Percentiles rank a stretch among this genome's conserved stretches.
These are phyloP conservation scores for Myotis planiceps DNA, from an alignment of 2,797 vertebrate genomes.

Conservation along the genomic window DNA sequence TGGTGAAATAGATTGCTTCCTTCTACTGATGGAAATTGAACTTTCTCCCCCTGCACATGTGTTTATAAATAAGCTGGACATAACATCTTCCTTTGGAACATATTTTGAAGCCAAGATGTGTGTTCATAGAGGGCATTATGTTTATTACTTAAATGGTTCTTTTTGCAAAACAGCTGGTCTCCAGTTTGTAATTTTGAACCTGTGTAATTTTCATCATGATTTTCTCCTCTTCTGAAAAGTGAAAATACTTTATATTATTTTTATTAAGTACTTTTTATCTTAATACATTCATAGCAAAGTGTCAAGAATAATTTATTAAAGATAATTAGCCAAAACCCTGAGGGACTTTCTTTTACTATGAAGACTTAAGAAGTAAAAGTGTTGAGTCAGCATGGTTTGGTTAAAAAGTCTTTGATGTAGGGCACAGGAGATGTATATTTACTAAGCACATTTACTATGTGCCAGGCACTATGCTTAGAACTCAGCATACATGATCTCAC, in stretches of 20 bases:
- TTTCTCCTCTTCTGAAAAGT: slow-evolving; percentile 56
- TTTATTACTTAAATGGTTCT: slow-evolving; percentile 1
- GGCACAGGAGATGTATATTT: neutral
- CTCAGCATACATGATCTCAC: neutral
- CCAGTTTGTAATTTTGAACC: slow-evolving; percentile 53
- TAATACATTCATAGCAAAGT: neutral
- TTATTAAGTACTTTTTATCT: slow-evolving; percentile 33
- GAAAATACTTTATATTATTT: slow-evolving; percentile 46
- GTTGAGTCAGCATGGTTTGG: neutral
- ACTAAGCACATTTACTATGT: neutral
- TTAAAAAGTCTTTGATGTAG: neutral
- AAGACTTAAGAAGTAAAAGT: slow-evolving; percentile 39
- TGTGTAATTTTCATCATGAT: slow-evolving; percentile 52
- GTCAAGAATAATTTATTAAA: slow-evolving; percentile 51
- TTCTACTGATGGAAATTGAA: slow-evolving; percentile 51
- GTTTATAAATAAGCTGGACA: slow-evolving; percentile 53
- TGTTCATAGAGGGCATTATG: slow-evolving; percentile 23
- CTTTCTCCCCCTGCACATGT: neutral
- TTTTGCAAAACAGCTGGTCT: slow-evolving; percentile 13
- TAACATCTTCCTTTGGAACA: neutral
- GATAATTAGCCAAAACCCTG: slow-evolving; percentile 39
- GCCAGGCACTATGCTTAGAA: neutral
- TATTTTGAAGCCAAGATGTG: slow-evolving; percentile 41
- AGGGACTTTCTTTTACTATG: slow-evolving; percentile 12
- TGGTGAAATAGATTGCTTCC: slow-evolving; percentile 50